Percentiles rank a stretch among this genome's conserved stretches.
Conservation (phyloP, 2,797 vertebrate species). For the Austrolebias charrua region DNA sequence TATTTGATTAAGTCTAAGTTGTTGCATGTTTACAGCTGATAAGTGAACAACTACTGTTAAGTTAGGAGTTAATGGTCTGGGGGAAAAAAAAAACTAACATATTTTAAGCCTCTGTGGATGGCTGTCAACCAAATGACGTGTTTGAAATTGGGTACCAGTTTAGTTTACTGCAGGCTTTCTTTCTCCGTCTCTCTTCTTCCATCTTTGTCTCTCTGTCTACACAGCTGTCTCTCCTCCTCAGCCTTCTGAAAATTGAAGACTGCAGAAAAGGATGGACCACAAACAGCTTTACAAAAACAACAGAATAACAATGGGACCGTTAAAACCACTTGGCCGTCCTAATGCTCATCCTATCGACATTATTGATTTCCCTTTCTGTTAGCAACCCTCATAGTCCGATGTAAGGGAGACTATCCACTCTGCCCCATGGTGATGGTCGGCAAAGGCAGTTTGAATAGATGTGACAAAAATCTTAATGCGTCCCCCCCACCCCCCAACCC, state of each 20-base stretch:
- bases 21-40: slow-evolving; percentile 43
- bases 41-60: slow-evolving; percentile 58
- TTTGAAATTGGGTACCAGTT: slow-evolving; percentile 56
- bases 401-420: slow-evolving; percentile 40
- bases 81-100: slow-evolving; percentile 42
- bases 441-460: slow-evolving; percentile 57
- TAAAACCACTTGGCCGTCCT: slow-evolving; percentile 71
- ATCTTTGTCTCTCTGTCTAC: slow-evolving; percentile 42
- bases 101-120: slow-evolving; percentile 54
- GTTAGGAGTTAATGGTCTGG: slow-evolving; percentile 42
- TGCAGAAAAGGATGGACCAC: slow-evolving; percentile 47
- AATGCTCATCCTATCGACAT: slow-evolving; percentile 71
- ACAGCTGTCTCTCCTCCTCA: slow-evolving; percentile 54
- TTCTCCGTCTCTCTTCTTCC: slow-evolving; percentile 32
- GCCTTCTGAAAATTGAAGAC: slow-evolving; percentile 52
- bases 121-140: slow-evolving; percentile 49
- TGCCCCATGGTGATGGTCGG: slow-evolving; percentile 42
- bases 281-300: slow-evolving; percentile 63
- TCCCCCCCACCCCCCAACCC: slow-evolving; percentile 8
- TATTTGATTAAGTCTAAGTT: slow-evolving; percentile 45
- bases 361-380: slow-evolving; percentile 79
- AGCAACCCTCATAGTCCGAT: slow-evolving; percentile 44
- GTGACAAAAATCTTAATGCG: slow-evolving; percentile 5
- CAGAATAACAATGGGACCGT: slow-evolving; percentile 66
- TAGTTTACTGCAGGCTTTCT: slow-evolving; percentile 41